Conservation (phyloP, 2,113 vertebrate genomes). For the Pardalotus punctatus region DNA sequence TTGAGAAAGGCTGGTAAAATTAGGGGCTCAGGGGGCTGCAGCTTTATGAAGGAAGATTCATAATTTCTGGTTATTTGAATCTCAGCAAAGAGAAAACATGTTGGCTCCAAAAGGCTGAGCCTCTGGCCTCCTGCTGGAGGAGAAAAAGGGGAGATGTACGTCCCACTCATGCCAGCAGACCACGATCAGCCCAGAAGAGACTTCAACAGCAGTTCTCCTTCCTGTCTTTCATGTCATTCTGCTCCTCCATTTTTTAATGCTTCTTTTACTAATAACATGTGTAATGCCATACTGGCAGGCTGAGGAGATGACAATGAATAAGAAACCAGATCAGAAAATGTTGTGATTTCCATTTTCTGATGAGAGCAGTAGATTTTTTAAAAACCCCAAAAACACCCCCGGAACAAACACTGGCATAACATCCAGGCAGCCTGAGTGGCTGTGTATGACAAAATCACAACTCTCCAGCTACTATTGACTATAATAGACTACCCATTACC, state of each 20-base stretch:
- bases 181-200: background rate
- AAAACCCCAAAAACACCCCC: accelerated
- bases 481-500: background rate
- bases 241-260: background rate
- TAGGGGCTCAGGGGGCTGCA: background rate
- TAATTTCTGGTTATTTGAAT: background rate
- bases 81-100: background rate
- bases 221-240: background rate
- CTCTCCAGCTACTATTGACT: background rate
- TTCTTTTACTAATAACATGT: background rate
- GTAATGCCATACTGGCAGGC: background rate
- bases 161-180: background rate
- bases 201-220: background rate
- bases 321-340: background rate
- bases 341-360: background rate
- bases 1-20: background rate
- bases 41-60: background rate
- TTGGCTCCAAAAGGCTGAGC: background rate
- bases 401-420: background rate
- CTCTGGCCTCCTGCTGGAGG: background rate
- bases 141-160: background rate
- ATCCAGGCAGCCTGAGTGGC: background rate
- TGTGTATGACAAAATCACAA: background rate
- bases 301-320: background rate
- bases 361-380: background rate